Evolutionary conservation across 2,797 vertebrate genomes (phyloP).

Genomic region (Dendrocincla fuliginosa): DNA sequence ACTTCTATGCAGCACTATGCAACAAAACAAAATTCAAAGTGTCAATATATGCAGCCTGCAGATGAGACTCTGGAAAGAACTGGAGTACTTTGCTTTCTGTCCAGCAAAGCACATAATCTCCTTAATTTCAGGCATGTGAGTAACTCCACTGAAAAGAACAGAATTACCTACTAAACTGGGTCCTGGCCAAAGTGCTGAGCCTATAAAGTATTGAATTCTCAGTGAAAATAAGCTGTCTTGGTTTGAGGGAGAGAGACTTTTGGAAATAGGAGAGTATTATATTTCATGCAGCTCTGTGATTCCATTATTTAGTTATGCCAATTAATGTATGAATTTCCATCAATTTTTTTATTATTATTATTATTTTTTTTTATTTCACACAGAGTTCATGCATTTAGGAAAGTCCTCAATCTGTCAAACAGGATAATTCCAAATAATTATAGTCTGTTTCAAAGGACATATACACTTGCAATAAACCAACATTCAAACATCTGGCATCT

Average conservation of each 20-base stretch:
- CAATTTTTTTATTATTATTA: background rate
- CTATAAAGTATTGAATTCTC: background rate
- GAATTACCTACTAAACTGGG: background rate
- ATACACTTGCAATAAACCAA: background rate
- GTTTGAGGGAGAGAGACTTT: background rate
- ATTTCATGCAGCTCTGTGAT: background rate
- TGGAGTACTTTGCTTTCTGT: background rate
- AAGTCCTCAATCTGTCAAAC: background rate
- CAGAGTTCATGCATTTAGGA: background rate
- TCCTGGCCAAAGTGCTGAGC: background rate
- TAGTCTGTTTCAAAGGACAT: background rate
- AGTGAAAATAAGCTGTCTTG: constrained; percentile 19
- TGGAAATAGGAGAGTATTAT: constrained; percentile 1
- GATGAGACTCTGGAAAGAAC: background rate
- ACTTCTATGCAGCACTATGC: background rate
- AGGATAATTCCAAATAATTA: background rate
- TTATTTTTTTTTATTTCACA: background rate
- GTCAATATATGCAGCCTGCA: background rate
- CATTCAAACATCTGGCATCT: background rate
- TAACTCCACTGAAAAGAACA: background rate
- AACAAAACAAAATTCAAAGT: background rate
- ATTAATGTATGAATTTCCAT: background rate
- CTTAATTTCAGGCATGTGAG: background rate
- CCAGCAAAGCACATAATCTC: background rate
- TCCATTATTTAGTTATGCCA: constrained; percentile 3